Percentiles rank a stretch among this genome's conserved stretches.
Evolutionary conservation across 2,797 vertebrate species (phyloP).

Genomic region (Etheostoma perlongum): DNA sequence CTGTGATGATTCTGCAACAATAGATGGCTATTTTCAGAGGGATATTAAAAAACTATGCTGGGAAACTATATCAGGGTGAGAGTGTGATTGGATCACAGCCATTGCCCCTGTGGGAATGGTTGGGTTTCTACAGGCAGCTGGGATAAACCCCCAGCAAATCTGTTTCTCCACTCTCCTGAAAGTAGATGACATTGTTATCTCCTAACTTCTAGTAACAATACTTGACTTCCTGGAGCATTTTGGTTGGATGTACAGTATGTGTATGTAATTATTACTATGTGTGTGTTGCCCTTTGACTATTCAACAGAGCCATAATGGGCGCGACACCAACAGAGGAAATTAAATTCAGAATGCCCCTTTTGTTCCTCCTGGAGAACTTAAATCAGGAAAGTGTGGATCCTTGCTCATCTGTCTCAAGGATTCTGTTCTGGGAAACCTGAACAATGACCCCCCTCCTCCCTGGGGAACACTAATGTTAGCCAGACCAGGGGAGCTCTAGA

Average conservation of each 20-base stretch:
- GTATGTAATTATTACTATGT: neutral
- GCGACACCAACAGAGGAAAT: conserved; percentile 23
- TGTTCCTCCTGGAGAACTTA: neutral
- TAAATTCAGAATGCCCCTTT: conserved; percentile 4
- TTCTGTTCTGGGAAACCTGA: conserved; percentile 12
- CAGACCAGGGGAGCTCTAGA: conserved; percentile 9
- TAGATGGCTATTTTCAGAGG: conserved; percentile 64
- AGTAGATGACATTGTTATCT: conserved; percentile 31
- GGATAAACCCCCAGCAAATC: conserved; percentile 46
- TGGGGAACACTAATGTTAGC: conserved; percentile 18
- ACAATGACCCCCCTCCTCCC: conserved; percentile 1
- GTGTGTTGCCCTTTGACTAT: conserved; percentile 1
- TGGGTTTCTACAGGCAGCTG: conserved; percentile 36
- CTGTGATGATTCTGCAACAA: conserved; percentile 67
- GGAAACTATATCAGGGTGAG: conserved; percentile 60
- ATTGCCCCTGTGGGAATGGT: conserved; percentile 22
- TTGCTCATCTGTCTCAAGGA: conserved; percentile 23
- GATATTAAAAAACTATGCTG: conserved; percentile 58
- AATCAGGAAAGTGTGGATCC: conserved; percentile 5
- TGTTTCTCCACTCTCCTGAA: conserved; percentile 7
- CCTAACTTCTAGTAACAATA: conserved; percentile 1
- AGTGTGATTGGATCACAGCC: conserved; percentile 52
- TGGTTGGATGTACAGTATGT: neutral
- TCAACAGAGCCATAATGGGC: neutral
- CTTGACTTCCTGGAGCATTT: conserved; percentile 18